Conservation (phyloP, 2,113 vertebrate species). For the Talpa occidentalis region DNA sequence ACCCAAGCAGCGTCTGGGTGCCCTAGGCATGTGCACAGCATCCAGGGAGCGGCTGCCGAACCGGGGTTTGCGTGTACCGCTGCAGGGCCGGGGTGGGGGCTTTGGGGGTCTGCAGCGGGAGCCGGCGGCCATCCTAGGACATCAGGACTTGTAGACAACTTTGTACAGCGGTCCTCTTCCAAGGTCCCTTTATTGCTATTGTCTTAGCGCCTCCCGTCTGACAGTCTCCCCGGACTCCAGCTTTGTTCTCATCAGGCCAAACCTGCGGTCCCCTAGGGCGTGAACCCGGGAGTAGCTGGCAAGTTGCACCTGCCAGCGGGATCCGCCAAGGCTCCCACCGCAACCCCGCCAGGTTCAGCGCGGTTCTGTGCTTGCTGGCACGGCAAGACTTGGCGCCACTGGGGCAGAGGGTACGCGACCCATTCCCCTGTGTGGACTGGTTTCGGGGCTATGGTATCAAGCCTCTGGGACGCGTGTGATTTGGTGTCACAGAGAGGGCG, state of each 20-base stretch:
- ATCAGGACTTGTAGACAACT: constrained; percentile 70
- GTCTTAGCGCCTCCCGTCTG: constrained; percentile 67
- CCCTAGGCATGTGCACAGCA: constrained; percentile 46
- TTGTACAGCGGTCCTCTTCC: constrained; percentile 52
- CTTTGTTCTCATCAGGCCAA: constrained; percentile 79
- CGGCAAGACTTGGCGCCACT: background rate
- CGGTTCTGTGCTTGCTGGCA: background rate
- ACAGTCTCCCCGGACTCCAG: constrained; percentile 71
- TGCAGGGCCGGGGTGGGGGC: background rate
- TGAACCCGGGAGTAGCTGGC: constrained; percentile 51
- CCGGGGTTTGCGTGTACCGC: background rate
- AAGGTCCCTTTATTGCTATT: constrained; percentile 82
- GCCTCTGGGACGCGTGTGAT: background rate
- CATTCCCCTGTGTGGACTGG: background rate
- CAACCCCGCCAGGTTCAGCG: background rate
- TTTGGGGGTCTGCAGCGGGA: background rate
- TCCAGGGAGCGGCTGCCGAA: background rate
- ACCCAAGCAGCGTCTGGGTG: background rate
- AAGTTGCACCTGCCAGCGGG: constrained; percentile 65
- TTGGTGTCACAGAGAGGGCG: background rate
- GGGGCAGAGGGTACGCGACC: background rate
- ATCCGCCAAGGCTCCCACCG: background rate
- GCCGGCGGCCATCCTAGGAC: constrained; percentile 1
- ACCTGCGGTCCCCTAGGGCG: constrained; percentile 44
- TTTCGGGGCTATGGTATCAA: background rate